Conservation (phyloP, 1,140 invertebrate genomes). For the Watersipora subatra region DNA sequence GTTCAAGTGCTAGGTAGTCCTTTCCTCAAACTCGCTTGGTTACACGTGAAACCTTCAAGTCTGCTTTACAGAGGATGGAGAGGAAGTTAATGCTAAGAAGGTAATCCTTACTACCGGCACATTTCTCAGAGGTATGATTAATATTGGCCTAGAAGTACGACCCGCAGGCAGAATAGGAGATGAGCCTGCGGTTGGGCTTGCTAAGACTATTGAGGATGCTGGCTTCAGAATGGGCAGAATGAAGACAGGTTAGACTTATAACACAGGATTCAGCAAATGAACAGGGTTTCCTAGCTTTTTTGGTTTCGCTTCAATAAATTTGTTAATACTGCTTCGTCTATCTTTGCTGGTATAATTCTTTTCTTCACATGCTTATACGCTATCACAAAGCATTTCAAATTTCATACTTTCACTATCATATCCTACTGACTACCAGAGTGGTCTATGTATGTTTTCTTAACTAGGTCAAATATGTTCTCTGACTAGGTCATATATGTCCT, state of each 20-base stretch:
- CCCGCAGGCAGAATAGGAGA: constrained; percentile 79
- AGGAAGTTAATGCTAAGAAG: constrained; percentile 48
- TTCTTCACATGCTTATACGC: no score
- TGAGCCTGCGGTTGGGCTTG: constrained; percentile 63
- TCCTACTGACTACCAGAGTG: no score
- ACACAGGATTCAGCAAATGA: background rate
- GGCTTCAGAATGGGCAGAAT: constrained; percentile 68
- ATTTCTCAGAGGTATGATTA: constrained; percentile 77
- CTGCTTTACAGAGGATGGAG: constrained; percentile 22
- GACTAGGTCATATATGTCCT: no score
- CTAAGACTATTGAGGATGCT: constrained; percentile 57
- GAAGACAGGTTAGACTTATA: constrained; percentile 56
- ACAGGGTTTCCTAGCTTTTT: background rate
- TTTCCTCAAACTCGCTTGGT: no score
- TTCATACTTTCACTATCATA: no score
- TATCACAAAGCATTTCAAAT: no score
- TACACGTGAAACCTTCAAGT: no score
- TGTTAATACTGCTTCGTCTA: background rate
- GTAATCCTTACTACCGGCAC: constrained; percentile 84
- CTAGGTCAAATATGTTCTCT: no score
- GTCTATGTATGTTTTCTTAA: no score
- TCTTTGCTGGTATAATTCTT: background rate
- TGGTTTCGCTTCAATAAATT: background rate
- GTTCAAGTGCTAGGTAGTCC: no score
- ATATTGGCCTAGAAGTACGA: constrained; percentile 61